A percentile compares a stretch with the other conserved stretches of the same genome.
These are phyloP conservation scores for Drosophila tsacasi DNA, from an alignment of 1,140 invertebrate species.

Conservation along the genomic window DNA sequence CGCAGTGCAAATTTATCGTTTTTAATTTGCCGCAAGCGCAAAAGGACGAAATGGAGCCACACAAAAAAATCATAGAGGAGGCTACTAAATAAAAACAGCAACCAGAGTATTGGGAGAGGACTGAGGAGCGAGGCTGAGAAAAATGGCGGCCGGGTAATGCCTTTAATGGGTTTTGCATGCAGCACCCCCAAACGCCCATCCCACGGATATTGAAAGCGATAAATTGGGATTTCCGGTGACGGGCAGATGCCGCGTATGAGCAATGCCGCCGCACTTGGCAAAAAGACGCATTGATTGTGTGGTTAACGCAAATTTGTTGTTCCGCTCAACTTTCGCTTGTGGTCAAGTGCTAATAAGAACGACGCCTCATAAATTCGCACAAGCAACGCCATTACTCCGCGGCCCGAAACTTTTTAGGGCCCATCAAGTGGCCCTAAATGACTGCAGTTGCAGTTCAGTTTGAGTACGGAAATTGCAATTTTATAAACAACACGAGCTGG, in stretches of 20 bases:
- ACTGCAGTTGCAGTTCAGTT: constrained; percentile 74
- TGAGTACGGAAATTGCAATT: constrained; percentile 60
- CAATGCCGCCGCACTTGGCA: constrained; percentile 28
- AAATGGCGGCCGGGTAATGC: constrained; percentile 75
- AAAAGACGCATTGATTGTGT: constrained; percentile 71
- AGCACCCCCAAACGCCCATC: constrained; percentile 14
- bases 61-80: constrained; percentile 35
- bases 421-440: constrained; percentile 70
- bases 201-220: constrained; percentile 80
- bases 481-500: constrained; percentile 53
- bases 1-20: constrained; percentile 80
- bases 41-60: constrained; percentile 13
- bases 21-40: constrained; percentile 82
- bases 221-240: constrained; percentile 80
- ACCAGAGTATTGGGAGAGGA: constrained; percentile 26
- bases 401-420: constrained; percentile 48
- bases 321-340: constrained; percentile 56
- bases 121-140: constrained; percentile 32
- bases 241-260: constrained; percentile 61
- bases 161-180: constrained; percentile 80
- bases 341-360: constrained; percentile 54
- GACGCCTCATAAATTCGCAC: constrained; percentile 36
- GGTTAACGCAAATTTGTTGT: constrained; percentile 77
- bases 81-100: constrained; percentile 48
- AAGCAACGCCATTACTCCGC: constrained; percentile 38